Conservation (phyloP, 2,113 vertebrate genomes). For the Pteruthius melanotis region DNA sequence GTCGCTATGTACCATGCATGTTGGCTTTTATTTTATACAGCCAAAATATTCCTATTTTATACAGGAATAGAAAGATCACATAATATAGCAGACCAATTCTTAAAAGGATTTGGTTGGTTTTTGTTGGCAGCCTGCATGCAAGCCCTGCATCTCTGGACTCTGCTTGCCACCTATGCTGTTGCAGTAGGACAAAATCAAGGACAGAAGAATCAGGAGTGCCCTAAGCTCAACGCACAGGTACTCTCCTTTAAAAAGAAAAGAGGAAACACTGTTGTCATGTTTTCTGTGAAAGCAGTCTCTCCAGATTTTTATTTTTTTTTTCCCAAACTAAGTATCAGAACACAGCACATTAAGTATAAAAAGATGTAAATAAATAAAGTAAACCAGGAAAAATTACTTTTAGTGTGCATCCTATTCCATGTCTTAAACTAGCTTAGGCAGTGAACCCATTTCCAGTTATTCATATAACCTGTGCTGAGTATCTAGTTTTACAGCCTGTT, state of each 20-base stretch:
- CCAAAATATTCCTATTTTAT: no score
- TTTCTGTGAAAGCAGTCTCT: background rate
- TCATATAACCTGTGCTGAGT: background rate
- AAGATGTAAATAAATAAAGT: background rate
- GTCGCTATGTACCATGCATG: background rate
- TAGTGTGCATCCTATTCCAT: background rate
- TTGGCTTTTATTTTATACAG: conserved; percentile 4
- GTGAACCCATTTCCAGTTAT: background rate
- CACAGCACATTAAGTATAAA: background rate
- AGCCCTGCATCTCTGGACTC: conserved; percentile 58
- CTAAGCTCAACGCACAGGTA: conserved; percentile 67
- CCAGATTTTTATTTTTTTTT: background rate
- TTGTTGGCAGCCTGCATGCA: conserved; percentile 65
- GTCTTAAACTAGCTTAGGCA: background rate
- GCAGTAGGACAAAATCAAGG: conserved; percentile 69
- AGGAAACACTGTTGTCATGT: background rate
- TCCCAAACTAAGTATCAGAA: background rate
- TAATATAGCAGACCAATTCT: conserved; percentile 41
- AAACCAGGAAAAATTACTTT: background rate
- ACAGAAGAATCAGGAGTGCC: conserved; percentile 60
- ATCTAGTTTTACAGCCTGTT: background rate
- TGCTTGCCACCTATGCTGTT: conserved; percentile 58
- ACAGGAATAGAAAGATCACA: conserved; percentile 7
- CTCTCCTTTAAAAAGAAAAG: conserved; percentile 37
- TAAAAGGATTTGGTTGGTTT: conserved; percentile 60